Percentiles rank a stretch among this genome's conserved stretches.
Conservation (phyloP, 2,797 vertebrate species). For the Clarias pachynema region DNA sequence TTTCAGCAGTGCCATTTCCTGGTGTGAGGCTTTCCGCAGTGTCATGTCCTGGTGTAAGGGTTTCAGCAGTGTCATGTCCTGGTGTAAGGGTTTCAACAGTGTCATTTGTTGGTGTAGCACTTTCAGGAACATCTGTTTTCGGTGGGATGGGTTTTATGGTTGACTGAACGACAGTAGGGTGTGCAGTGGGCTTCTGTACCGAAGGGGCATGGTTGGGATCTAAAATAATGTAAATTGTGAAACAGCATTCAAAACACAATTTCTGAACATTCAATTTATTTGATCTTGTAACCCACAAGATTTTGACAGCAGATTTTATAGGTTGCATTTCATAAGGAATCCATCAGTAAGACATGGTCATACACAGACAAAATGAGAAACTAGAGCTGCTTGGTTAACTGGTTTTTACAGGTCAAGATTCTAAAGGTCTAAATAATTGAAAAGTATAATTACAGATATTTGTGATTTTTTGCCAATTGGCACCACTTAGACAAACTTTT, state of each 20-base stretch:
- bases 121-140: background rate
- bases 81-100: background rate
- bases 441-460: background rate
- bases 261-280: background rate
- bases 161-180: background rate
- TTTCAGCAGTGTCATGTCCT: background rate
- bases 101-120: background rate
- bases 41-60: background rate
- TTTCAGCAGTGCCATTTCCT: background rate
- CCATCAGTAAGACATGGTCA: background rate
- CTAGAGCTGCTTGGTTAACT: background rate
- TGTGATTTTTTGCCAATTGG: background rate
- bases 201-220: constrained; percentile 40
- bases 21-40: background rate
- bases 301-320: background rate
- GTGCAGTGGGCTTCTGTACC: constrained; percentile 9
- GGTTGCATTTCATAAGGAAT: background rate
- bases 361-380: background rate
- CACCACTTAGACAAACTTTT: background rate
- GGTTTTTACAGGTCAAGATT: background rate
- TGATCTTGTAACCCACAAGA: background rate
- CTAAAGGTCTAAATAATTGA: background rate
- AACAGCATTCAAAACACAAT: background rate
- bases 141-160: background rate
- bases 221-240: background rate